Evolutionary conservation across 2,797 vertebrate species (phyloP), one percentile per base, ranked within the genome.

Genomic region (Gymnothorax reevesii): DNA sequence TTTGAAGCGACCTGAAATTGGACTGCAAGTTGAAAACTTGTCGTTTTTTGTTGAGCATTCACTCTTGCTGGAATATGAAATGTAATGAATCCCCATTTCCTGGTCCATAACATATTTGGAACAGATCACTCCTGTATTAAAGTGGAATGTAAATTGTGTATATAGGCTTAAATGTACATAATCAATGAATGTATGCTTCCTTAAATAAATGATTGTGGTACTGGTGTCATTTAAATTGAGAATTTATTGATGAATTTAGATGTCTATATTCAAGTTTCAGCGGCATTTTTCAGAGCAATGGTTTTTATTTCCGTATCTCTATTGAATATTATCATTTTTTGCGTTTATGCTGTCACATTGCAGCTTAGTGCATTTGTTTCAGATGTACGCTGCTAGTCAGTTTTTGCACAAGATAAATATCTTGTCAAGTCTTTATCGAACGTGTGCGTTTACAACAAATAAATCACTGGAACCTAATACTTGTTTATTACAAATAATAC

Each of bases 161-260:
- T 91, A 95, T 93, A 94, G 33, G 33, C 33, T 42, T 42, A 42
- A 42, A 89, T 95, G 93, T 95, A 94, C 93, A 95, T 92, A 93
- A 88, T 88, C 88, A 90, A 91, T 92, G 82, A 90, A 89, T 87
- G 59, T 57, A 89, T 87, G 91, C 86, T 77, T 88, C 57, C 85
- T 92, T 90, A 92, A 92, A 88, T 90, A 91, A 92, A 89, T 92
- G 90, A 88, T 94, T 93, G 92, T 92, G 95, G 95, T 95, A 95
- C 94, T 96, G 94, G 92, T 94, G 94, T 94, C 89, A 92, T 92
- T 87, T 6, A 89, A 92, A 93, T 92, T 92, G 94, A 91, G 91
- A 92, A 94, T 90, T 91, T 94, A 90, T 94, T 92, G 75, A 94
- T 94, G 90, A 91, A 89, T 89, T 92, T 89, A 75, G 92, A 92